Evolutionary conservation across 2,113 vertebrate species (phyloP), one percentile per base, ranked within the genome.

Genomic region (Neodontobutis hainanensis): DNA sequence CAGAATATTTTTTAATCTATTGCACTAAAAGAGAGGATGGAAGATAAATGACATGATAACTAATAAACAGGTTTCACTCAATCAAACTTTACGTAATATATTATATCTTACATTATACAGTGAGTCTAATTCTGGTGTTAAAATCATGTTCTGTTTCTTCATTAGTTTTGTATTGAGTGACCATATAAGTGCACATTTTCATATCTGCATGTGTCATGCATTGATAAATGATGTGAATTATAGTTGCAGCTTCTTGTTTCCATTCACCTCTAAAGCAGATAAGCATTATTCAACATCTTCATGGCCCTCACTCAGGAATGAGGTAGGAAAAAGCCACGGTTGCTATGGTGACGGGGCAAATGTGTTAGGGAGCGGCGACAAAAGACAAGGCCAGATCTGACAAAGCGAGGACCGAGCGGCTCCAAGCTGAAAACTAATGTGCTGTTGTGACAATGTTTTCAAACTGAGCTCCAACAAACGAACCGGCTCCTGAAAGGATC

Each of bases 291-390:
- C 73, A 59, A 53, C 70, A 56, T 80, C 78, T 58, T 55, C 60
- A 73, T 47, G 70, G 79, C 70, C 60, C 40, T 65, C 49, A 11
- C 61, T 27, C 57, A 66, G 65, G 78, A 63, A 78, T 3, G 38
- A 85, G 68, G 77, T 65, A 66, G 71, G 49, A 63, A 82, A 27
- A 84, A 81, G 78, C 50, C 60, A 70, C 80, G 66, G 90, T 91
- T 90, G 81, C 90, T 71, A 90, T 92, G 88, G 82, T 48, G 44
- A 92, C 68, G 69, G 53, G 80, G 62, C 66, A 59, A 11, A 44
- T 60, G 74, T 58, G 78, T 55, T 47, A 75, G 75, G 67, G 78
- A 75, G 66, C 12, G 34, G 44, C 65, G 84, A 84, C 79, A 82
- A 85, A 83, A 85, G 89, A 89, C 57, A n/a, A 85, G 78, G 77